These are phyloP conservation scores for Venusia cambrica DNA, from an alignment of 2,888 invertebrate genomes.

Conservation along the genomic window DNA sequence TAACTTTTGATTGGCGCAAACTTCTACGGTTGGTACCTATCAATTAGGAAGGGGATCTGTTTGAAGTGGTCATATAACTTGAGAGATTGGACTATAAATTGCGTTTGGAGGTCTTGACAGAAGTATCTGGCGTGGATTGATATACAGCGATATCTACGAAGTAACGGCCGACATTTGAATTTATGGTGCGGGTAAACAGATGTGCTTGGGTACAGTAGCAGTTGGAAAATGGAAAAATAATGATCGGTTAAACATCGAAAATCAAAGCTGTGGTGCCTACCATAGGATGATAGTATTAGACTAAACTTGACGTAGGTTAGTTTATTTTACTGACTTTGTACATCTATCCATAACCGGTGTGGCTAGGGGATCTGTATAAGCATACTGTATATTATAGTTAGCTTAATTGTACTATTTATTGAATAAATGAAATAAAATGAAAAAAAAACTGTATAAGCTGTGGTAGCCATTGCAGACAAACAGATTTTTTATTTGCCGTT, in stretches of 20 bases:
- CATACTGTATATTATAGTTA: too few relatives aligned
- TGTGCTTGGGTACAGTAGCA: conserved; percentile 29
- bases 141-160: conserved; percentile 57
- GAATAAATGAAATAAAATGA: too few relatives aligned
- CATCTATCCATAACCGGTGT: too few relatives aligned
- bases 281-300: too few relatives aligned
- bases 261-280: too few relatives aligned
- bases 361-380: too few relatives aligned
- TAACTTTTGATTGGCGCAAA: conserved; percentile 30
- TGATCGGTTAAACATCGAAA: conserved; percentile 8
- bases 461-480: too few relatives aligned
- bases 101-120: conserved; percentile 52
- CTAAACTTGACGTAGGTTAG: too few relatives aligned
- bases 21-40: conserved; percentile 28
- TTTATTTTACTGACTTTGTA: too few relatives aligned
- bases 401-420: too few relatives aligned
- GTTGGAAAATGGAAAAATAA: conserved; percentile 26
- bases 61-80: conserved; percentile 40
- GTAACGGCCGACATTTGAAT: conserved; percentile 52
- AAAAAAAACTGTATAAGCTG: too few relatives aligned
- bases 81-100: conserved; percentile 59
- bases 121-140: conserved; percentile 64
- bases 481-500: too few relatives aligned
- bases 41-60: conserved; percentile 21
- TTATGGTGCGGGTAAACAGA: conserved; percentile 50